Evolutionary conservation across 2,797 vertebrate genomes (phyloP).

Genomic region (Sebastes hubbsi): DNA sequence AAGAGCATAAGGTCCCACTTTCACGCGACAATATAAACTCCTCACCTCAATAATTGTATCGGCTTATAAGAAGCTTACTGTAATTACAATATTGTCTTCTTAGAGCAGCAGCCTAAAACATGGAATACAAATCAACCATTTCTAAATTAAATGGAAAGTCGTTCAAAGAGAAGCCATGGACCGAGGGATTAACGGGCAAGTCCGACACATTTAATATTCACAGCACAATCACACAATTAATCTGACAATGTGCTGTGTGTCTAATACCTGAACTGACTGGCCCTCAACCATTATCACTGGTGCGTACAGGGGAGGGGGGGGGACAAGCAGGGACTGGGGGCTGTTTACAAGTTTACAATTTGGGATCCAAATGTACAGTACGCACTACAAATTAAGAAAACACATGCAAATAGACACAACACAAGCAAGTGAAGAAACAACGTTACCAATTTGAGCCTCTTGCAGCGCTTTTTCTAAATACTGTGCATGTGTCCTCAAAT

Average conservation of each 20-base stretch:
- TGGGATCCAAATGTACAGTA: conserved; percentile 13
- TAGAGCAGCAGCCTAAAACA: conserved; percentile 61
- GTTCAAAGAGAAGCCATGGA: conserved; percentile 56
- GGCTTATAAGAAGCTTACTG: conserved; percentile 84
- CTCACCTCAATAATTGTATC: conserved; percentile 83
- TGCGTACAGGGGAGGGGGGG: not conserved
- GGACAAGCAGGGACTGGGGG: not conserved
- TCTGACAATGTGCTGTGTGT: conserved; percentile 70
- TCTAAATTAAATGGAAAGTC: conserved; percentile 80
- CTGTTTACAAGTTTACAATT: not conserved
- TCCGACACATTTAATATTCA: conserved; percentile 80
- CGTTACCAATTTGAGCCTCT: not conserved
- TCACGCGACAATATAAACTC: conserved; percentile 63
- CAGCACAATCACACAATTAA: conserved; percentile 74
- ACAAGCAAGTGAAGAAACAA: not conserved
- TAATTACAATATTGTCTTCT: conserved; percentile 84
- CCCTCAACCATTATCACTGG: not conserved
- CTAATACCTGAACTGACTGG: conserved; percentile 64
- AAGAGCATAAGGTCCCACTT: conserved; percentile 79
- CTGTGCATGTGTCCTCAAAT: too few relatives aligned
- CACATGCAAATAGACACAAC: not conserved
- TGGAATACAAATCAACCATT: conserved; percentile 76
- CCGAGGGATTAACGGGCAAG: conserved; percentile 71
- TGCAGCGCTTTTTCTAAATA: not conserved
- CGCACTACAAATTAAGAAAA: not conserved